Evolutionary conservation across 2,888 invertebrate genomes (phyloP), one percentile per base, ranked within the genome.

Genomic region (Agrochola litura): DNA sequence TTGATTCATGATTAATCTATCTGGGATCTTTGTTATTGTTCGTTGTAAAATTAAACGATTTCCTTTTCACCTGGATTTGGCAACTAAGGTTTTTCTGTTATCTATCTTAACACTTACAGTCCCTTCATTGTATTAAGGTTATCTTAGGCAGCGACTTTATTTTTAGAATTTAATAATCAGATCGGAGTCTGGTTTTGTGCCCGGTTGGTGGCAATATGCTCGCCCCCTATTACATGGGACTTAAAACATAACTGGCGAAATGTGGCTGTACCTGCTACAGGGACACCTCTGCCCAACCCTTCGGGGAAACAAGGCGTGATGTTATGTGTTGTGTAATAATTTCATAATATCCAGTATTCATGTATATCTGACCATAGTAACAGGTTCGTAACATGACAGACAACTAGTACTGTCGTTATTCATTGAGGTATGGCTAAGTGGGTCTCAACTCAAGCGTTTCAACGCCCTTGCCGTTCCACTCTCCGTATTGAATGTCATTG

Each of bases 401-500:
- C 64, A 25, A 81, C 74, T 77, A 79, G 81, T 84, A 73, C 70
- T 83, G 81, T 84, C 81, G 25, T 83, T 86, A 82, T 81, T 77
- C 77, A 82, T 82, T 86, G 82, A 80, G 73, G 71, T 81, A 84
- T 79, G 85, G 86, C 85, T 86, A 88, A 90, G 86, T 87, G 80
- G 81, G 84, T 84, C 81, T 85, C 86, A 79, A 81, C 82, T 74
- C 79, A 79, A 68, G 80, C 81, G 76, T 82, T 79, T 86, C 86
- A 79, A 81, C 84, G 91, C 91, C 93, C 92, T 93, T 92, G 92
- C 76, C 79, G 83, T 75, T 84, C 86, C 88, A 89, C 79, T 90
- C 88, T 87, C 86, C 81, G 83, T 90, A 90, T 90, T 90, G 91
- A 92, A 92, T 92, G 90, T 89, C 90, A 92, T 92, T 92, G 90